Evolutionary conservation across 2,888 invertebrate genomes (phyloP), one percentile per base, ranked within the genome.

Genomic region (Branchipolynoe longqiensis): DNA sequence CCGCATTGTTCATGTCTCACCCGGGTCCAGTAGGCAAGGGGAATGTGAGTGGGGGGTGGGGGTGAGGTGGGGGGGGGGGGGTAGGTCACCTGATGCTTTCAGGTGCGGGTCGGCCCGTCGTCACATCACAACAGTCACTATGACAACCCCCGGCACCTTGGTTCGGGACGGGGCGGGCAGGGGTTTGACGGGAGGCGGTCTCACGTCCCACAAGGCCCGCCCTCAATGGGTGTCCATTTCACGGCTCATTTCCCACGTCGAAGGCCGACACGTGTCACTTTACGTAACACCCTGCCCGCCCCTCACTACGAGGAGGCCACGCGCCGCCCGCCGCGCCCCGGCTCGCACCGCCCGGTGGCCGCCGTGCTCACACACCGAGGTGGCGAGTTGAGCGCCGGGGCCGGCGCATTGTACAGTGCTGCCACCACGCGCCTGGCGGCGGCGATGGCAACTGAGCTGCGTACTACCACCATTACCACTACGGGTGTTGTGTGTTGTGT

Each of bases 191-290:
- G 38, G 8, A 14, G 69, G 38, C 14, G 25, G 48, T 18, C 18
- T 48, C 78, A 78, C 78, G 48, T 78, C 28, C 54, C 78, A 78
- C 8, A 41, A 54, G 78, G 78, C 48, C 28, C 28, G 4, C 48
- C n/a, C 22, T 54, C 31, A 78, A 48, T 48, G 78, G 48, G 28
- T 78, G 48, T 78, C 78, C 54, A 41, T 78, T 78, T 48, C 48
- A 78, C 48, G 78, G 48, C 78, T 78, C 48, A 78, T 78, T 78
- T 78, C 48, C 78, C 78, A 40, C 41, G 28, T 40, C 28, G 48
- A 48, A 14, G 31, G 78, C 78, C 48, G 78, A 78, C 78, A 78
- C 48, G 78, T 78, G 78, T 78, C 78, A 48, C 48, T 78, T 78
- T 78, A 78, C 78, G 78, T 78, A 78, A 78, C 33, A 78, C 78